These are phyloP conservation scores for Rhyacichthys aspro DNA, from an alignment of 2,797 vertebrate species.

Conservation along the genomic window DNA sequence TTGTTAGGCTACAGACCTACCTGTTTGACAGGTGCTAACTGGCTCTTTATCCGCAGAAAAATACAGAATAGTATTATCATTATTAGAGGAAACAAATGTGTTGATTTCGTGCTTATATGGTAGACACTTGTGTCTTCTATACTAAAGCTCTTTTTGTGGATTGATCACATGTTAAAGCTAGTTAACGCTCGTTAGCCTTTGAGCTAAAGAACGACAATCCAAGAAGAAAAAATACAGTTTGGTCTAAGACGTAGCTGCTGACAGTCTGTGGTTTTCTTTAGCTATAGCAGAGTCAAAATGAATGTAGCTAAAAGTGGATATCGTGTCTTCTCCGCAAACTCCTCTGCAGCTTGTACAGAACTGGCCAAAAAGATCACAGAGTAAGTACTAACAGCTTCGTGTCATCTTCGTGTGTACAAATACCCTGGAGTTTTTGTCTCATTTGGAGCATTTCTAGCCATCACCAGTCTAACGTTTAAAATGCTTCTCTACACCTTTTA, in stretches of 20 bases:
- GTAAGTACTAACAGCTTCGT: slow-evolving; percentile 66
- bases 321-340: slow-evolving; percentile 96
- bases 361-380: slow-evolving; percentile 97
- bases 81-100: neutral
- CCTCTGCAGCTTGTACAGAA: slow-evolving; percentile 92
- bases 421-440: too few species aligned
- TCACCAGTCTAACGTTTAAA: neutral
- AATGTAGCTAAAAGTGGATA: slow-evolving; percentile 94
- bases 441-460: neutral
- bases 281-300: slow-evolving; percentile 73
- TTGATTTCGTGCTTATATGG: neutral
- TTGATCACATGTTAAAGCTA: slow-evolving; percentile 8
- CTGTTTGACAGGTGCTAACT: slow-evolving; percentile 4
- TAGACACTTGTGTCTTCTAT: neutral
- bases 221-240: neutral
- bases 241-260: neutral
- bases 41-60: neutral
- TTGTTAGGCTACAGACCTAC: neutral
- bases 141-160: neutral
- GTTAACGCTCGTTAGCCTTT: slow-evolving; percentile 10
- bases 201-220: slow-evolving; percentile 28
- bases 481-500: too few species aligned
- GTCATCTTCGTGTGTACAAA: too few species aligned
- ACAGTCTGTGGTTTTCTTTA: neutral
- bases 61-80: neutral